A percentile compares a stretch with the other conserved stretches of the same genome.
phyloP scores from a whole-genome alignment of 2,888 invertebrate genomes.

The Colostygia pectinataria region DNA sequence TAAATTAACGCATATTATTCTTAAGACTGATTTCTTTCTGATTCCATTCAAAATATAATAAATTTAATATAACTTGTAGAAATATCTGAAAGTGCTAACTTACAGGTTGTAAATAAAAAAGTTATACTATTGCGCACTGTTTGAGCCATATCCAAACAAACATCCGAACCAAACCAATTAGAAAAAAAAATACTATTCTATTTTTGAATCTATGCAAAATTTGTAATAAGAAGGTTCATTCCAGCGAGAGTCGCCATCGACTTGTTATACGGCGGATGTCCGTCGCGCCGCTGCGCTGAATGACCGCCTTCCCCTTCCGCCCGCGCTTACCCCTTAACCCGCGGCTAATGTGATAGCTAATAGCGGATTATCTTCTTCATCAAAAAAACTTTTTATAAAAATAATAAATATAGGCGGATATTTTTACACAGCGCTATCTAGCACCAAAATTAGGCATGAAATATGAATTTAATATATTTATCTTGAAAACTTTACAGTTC shows the following conservation, averaged over 20 bases:
- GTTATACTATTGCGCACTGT: no score
- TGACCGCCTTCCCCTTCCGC: slow-evolving; percentile 81
- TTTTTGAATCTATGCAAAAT: slow-evolving; percentile 69
- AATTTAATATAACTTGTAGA: no score
- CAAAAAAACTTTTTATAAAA: no score
- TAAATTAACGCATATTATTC: no score
- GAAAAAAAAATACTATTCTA: slow-evolving; percentile 42
- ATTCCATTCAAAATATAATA: no score
- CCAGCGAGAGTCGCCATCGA: slow-evolving; percentile 73
- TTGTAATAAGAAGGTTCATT: slow-evolving; percentile 70
- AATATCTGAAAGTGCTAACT: no score
- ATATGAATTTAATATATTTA: not conserved
- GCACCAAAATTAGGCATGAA: not conserved
- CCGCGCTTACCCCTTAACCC: slow-evolving; percentile 44
- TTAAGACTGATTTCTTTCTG: no score
- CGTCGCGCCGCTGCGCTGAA: slow-evolving; percentile 82
- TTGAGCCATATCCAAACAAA: no score
- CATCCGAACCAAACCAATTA: slow-evolving; percentile 23
- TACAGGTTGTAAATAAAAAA: no score
- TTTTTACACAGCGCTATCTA: no score
- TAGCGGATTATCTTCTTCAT: slow-evolving; percentile 31
- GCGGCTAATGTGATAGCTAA: slow-evolving; percentile 38
- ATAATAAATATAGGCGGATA: no score
- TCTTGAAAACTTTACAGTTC: no score
- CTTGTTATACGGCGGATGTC: slow-evolving; percentile 84